Percentiles rank a stretch among this genome's conserved stretches.
These are phyloP conservation scores for Piscicola geometra DNA, from an alignment of 2,888 invertebrate genomes.

Conservation along the genomic window DNA sequence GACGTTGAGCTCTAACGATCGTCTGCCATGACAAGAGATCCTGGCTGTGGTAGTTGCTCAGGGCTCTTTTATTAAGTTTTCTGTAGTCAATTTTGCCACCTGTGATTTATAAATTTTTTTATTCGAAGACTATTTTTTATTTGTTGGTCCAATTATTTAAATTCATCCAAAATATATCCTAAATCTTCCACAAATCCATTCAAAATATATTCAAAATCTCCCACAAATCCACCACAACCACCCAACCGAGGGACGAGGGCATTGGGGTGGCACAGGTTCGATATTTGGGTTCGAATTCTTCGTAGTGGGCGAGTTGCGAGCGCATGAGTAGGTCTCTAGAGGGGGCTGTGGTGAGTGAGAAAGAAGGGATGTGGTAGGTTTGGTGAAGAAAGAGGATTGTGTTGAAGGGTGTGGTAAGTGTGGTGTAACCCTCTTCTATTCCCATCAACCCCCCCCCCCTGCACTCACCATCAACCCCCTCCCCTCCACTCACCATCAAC, in stretches of 20 bases:
- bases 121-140: too few relatives aligned
- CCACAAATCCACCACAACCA: not conserved
- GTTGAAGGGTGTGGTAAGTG: too few relatives aligned
- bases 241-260: not conserved
- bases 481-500: too few relatives aligned
- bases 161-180: too few relatives aligned
- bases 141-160: too few relatives aligned
- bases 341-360: not conserved
- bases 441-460: not conserved
- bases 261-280: slow-evolving; percentile 4
- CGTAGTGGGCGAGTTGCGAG: slow-evolving; percentile 5
- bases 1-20: not conserved
- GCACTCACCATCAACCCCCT: not conserved
- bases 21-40: not conserved
- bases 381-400: too few relatives aligned
- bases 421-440: too few relatives aligned
- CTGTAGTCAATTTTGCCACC: not conserved
- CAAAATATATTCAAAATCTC: too few relatives aligned
- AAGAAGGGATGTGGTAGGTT: too few relatives aligned
- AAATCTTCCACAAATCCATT: too few relatives aligned
- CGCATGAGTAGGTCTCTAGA: slow-evolving; percentile 11
- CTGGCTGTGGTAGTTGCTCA: slow-evolving; percentile 1
- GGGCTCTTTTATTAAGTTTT: not conserved
- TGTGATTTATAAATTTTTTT: too few relatives aligned
- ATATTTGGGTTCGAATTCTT: slow-evolving; percentile 12